phyloP scores from a whole-genome alignment of 1,140 invertebrate species.

The Thalassaphorura encarpata region DNA sequence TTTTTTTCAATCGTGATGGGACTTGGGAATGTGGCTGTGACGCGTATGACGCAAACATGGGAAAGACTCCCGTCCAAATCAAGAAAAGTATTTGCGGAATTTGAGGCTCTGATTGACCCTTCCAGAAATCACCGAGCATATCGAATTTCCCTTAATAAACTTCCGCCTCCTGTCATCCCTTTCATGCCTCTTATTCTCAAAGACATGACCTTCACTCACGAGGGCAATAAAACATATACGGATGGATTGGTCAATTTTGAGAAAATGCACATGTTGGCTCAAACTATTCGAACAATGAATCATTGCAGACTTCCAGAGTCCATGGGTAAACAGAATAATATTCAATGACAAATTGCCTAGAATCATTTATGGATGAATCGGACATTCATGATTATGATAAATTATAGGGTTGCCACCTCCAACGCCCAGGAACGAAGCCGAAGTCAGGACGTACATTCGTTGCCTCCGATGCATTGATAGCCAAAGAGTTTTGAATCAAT shows the following conservation, averaged over 20 bases:
- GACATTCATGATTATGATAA: too few species aligned
- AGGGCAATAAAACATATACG: conserved; percentile 77
- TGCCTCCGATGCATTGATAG: conserved; percentile 66
- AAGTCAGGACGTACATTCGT: conserved; percentile 53
- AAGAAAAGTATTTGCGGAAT: conserved; percentile 67
- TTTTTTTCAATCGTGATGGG: conserved; percentile 82
- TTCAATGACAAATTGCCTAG: too few species aligned
- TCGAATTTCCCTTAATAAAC: conserved; percentile 60
- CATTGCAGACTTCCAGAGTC: conserved; percentile 66
- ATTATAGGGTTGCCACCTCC: conserved; percentile 52
- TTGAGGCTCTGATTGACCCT: conserved; percentile 61
- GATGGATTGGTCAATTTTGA: conserved; percentile 79
- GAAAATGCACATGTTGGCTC: conserved; percentile 84
- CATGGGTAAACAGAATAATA: too few species aligned
- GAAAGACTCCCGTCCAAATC: conserved; percentile 72
- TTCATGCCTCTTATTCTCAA: conserved; percentile 78
- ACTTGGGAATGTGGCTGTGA: conserved; percentile 69
- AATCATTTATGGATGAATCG: too few species aligned
- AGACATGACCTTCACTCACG: conserved; percentile 81
- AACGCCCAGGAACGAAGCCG: conserved; percentile 54
- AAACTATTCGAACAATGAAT: conserved; percentile 64
- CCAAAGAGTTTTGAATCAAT: conserved; percentile 58
- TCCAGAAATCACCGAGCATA: conserved; percentile 65
- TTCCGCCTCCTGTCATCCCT: conserved; percentile 69
- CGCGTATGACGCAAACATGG: conserved; percentile 70